A percentile compares a stretch with the other conserved stretches of the same genome.
These are phyloP conservation scores for Drosophila nigrodunni DNA, from an alignment of 1,140 invertebrate genomes.

Conservation along the genomic window DNA sequence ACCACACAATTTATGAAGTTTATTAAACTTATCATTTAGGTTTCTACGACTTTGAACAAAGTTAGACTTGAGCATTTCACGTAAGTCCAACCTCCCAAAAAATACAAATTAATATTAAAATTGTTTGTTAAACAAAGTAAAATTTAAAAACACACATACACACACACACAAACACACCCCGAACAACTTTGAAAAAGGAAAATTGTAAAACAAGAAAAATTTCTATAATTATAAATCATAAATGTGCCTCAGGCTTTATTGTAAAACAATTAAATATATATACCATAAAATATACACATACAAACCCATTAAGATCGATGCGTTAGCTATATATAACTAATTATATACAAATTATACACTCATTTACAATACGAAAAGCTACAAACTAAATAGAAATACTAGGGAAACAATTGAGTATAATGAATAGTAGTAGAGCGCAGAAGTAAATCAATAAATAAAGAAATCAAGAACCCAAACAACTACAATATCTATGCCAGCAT, in stretches of 20 bases:
- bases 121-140: constrained; percentile 78
- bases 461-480: constrained; percentile 21
- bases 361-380: constrained; percentile 67
- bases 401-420: constrained; percentile 68
- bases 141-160: constrained; percentile 26
- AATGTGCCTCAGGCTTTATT: constrained; percentile 83
- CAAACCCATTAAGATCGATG: constrained; percentile 52
- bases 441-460: constrained; percentile 46
- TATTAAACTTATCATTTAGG: constrained; percentile 22
- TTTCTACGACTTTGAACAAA: constrained; percentile 57
- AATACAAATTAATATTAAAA: constrained; percentile 59
- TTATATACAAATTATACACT: constrained; percentile 74
- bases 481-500: constrained; percentile 25
- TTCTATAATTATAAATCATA: constrained; percentile 48
- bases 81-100: constrained; percentile 19
- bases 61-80: constrained; percentile 49
- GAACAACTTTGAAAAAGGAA: constrained; percentile 22
- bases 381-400: constrained; percentile 27
- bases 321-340: constrained; percentile 50
- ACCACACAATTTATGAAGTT: constrained; percentile 14
- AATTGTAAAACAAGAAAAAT: constrained; percentile 43
- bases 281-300: constrained; percentile 57
- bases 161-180: neutral
- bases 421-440: constrained; percentile 1
- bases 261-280: constrained; percentile 75